Evolutionary conservation across 2,888 invertebrate species (phyloP).

Genomic region (Gymnoscelis rufifasciata): DNA sequence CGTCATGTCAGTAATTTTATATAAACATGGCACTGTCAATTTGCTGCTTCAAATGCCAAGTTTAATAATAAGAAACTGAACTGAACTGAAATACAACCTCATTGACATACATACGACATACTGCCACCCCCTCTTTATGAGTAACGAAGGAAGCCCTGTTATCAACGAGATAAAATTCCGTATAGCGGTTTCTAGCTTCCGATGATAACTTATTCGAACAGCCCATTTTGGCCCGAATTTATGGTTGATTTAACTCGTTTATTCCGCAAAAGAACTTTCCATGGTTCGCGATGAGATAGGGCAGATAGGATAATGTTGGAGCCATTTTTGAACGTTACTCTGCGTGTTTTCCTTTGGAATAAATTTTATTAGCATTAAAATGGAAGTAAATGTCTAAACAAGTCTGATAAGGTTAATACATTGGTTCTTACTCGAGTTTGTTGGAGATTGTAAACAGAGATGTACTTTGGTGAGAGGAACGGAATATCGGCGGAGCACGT

Average conservation of each 20-base stretch:
- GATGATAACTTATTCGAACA: slow-evolving; percentile 68
- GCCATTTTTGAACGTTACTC: slow-evolving; percentile 31
- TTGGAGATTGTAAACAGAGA: neutral
- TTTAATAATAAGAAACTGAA: too few relatives aligned
- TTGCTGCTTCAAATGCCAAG: too few relatives aligned
- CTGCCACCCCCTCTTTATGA: slow-evolving; percentile 10
- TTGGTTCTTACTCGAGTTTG: slow-evolving; percentile 2
- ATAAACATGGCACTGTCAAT: too few relatives aligned
- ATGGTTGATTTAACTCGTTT: slow-evolving; percentile 69
- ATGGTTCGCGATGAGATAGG: slow-evolving; percentile 45
- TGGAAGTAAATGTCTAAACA: slow-evolving; percentile 13
- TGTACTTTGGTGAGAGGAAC: neutral
- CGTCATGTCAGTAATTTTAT: too few relatives aligned
- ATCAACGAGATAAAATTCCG: slow-evolving; percentile 59
- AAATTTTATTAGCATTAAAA: slow-evolving; percentile 23
- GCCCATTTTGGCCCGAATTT: slow-evolving; percentile 62
- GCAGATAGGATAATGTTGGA: slow-evolving; percentile 40
- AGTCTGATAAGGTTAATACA: slow-evolving; percentile 9
- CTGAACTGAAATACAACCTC: slow-evolving; percentile 12
- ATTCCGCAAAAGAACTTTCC: slow-evolving; percentile 52
- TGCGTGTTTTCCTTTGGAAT: slow-evolving; percentile 22
- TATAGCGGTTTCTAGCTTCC: slow-evolving; percentile 55
- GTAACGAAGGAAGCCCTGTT: slow-evolving; percentile 36
- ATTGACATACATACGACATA: slow-evolving; percentile 17
- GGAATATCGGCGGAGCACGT: neutral